Conservation (phyloP, 2,888 invertebrate genomes). For the Macaria notata region DNA sequence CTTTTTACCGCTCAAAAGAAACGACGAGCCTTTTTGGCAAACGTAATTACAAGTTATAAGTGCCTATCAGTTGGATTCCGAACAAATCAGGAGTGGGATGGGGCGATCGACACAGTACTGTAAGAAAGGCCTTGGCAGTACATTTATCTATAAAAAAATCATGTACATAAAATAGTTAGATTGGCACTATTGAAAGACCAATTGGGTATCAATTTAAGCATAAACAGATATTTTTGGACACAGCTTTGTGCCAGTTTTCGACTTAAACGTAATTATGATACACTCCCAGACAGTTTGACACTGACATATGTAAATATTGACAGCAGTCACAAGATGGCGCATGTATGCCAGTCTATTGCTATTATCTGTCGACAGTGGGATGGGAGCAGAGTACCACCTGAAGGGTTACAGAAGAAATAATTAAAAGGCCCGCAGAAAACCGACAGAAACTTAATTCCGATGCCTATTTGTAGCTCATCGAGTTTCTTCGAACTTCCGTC, state of each 20-base stretch:
- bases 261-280: too few species aligned
- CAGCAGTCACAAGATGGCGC: too few species aligned
- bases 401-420: slow-evolving; percentile 67
- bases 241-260: too few species aligned
- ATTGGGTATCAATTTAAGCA: too few species aligned
- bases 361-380: too few species aligned
- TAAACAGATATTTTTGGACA: too few species aligned
- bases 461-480: slow-evolving; percentile 78
- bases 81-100: slow-evolving; percentile 50
- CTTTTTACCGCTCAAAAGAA: slow-evolving; percentile 25
- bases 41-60: slow-evolving; percentile 54
- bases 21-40: slow-evolving; percentile 33
- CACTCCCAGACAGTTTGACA: too few species aligned
- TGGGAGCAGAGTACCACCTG: slow-evolving; percentile 58
- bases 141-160: too few species aligned
- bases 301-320: too few species aligned
- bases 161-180: slow-evolving; percentile 6
- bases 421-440: slow-evolving; percentile 78
- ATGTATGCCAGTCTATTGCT: too few species aligned
- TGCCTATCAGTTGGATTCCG: slow-evolving; percentile 52
- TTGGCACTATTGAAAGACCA: too few species aligned
- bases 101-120: slow-evolving; percentile 22
- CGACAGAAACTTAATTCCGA: slow-evolving; percentile 74
- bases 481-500: slow-evolving; percentile 54
- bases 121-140: too few species aligned